Base-by-base conservation (phyloP, 2,113 vertebrate species). In the Nothoprocta pentlandii region DNA sequence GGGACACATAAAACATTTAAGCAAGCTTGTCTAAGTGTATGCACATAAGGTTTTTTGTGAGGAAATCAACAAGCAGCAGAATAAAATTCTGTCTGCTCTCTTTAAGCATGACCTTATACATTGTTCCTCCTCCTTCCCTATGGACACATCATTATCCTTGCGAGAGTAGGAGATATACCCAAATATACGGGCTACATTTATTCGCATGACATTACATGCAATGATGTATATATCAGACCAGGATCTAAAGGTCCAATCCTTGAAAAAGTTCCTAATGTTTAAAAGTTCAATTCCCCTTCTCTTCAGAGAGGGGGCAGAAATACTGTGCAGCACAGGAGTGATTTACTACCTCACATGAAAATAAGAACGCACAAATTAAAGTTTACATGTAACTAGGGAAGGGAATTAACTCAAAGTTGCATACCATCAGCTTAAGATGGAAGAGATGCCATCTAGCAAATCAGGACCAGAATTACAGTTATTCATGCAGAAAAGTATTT, bases 161-260 rank as follows among this genome's bases (percentile, higher is more conserved):
- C 46, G 25, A 8, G 1, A 8, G 9, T 5, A 78, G 42, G 44
- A 86, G 23, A 22, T 32, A 42, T 8, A 6, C 2, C 12, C 34
- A 85, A 23, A 32, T 10, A 80, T 25, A 39, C 8, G 13, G 28
- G 42, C 17, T 63, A 42, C 12, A n/a, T 28, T 51, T 53, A 58
- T 0, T 2, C 0, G 0, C 11, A 11, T 1, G 2, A 58, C 7
- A 19, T 42, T 61, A 68, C 59, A 28, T 4, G 47, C 25, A 36
- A 1, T 5, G 1, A 32, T 0, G 9, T 28, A 56, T 14, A 3
- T 3, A 64, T 6, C 17, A 79, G 30, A 82, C 4, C 6, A 42
- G 28, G 21, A 73, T 25, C 56, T 16, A 23, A 42, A 89, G 21
- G 58, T 8, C n/a, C 64, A 30, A 85, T 80, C 4, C 2, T 67